These are phyloP conservation scores for Xylocampa areola DNA, from an alignment of 2,888 invertebrate species.

Conservation along the genomic window DNA sequence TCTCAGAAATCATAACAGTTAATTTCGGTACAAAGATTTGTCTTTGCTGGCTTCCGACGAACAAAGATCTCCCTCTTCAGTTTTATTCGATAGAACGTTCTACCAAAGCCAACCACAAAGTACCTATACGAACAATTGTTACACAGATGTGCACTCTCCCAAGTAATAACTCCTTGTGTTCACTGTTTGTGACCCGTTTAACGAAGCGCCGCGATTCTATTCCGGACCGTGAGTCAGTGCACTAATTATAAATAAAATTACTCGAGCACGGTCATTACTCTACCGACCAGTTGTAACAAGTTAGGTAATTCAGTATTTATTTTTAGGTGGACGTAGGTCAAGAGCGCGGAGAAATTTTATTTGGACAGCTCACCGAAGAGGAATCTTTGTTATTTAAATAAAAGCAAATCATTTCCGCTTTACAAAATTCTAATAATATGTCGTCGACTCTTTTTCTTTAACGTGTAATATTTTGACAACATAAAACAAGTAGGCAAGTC, in stretches of 20 bases:
- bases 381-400: background rate
- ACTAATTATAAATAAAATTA: constrained; percentile 69
- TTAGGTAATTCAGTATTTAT: constrained; percentile 71
- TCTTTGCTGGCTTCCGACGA: too few relatives aligned
- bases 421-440: too few relatives aligned
- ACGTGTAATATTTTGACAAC: too few relatives aligned
- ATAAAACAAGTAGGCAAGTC: too few relatives aligned
- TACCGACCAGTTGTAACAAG: constrained; percentile 61
- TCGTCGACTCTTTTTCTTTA: too few relatives aligned
- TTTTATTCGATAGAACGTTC: too few relatives aligned
- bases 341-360: constrained; percentile 62
- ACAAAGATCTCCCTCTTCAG: too few relatives aligned
- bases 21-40: too few relatives aligned
- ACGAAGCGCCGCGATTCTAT: constrained; percentile 60
- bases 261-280: constrained; percentile 68
- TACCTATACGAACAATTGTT: constrained; percentile 38
- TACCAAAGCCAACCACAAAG: too few relatives aligned
- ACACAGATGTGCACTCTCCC: constrained; percentile 43
- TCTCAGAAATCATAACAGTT: too few relatives aligned
- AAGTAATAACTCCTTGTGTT: constrained; percentile 43
- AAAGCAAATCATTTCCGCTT: too few relatives aligned
- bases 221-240: constrained; percentile 67
- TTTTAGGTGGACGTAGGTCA: constrained; percentile 73
- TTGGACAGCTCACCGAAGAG: background rate
- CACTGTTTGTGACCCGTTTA: constrained; percentile 64